Evolutionary conservation across 2,888 invertebrate species (phyloP).

Genomic region (Euzophera pinguis): DNA sequence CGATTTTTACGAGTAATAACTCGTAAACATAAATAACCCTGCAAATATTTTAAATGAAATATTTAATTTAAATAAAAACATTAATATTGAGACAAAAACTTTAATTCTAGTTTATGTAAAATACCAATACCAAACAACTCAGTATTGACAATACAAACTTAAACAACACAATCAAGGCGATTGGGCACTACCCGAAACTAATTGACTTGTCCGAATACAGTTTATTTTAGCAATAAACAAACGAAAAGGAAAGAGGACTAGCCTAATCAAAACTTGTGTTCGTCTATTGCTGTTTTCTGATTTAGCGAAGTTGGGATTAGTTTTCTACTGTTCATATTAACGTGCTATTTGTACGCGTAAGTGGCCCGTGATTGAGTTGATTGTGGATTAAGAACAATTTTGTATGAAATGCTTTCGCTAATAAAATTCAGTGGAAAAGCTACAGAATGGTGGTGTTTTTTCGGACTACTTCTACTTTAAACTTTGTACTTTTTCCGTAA

Average conservation of each 20-base stretch:
- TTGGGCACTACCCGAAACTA: constrained; percentile 14
- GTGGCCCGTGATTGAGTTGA: not conserved
- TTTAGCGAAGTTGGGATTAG: constrained; percentile 4
- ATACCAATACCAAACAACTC: no score
- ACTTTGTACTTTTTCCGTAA: no score
- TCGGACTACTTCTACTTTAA: no score
- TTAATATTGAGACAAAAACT: no score
- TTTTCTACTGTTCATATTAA: not conserved
- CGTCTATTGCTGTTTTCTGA: not conserved
- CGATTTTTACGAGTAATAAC: no score
- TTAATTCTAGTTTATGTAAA: no score
- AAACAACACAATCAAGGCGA: constrained; percentile 11
- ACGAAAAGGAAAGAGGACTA: constrained; percentile 18
- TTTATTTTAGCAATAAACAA: constrained; percentile 23
- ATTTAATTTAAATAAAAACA: no score
- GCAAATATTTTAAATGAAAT: no score
- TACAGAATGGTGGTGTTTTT: no score
- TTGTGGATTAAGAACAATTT: not conserved
- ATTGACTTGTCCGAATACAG: constrained; percentile 14
- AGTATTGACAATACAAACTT: constrained; percentile 7
- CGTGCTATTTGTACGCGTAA: not conserved
- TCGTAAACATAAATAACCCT: no score
- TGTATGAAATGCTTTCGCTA: no score
- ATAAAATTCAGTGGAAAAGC: no score
- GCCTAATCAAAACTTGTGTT: constrained; percentile 10